Base-by-base conservation (phyloP, 2,888 invertebrate genomes). In the Pachydiplax longipennis region DNA sequence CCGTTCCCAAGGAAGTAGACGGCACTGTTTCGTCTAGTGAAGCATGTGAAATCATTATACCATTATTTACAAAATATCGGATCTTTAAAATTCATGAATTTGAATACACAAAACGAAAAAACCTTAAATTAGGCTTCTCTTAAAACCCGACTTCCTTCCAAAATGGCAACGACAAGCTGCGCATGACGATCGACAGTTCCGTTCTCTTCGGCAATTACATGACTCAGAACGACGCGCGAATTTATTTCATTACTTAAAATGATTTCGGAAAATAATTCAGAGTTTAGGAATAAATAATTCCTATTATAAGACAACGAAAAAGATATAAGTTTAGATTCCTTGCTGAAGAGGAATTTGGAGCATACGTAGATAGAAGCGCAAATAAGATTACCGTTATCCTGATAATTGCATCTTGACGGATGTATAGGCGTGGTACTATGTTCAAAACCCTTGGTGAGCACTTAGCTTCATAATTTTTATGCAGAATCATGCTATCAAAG, bases 121-220 rank as follows among this genome's bases (percentile, higher is more conserved):
- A 25, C 2, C 73, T 73, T 10, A 73, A 13, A 73, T 73, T 73
- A 73, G 31, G 73, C 73, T 73, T 73, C 73, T 73, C 25, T 73
- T 73, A 73, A 73, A 73, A 73, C 73, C 73, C 73, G 73, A 73
- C 73, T 73, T 73, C 73, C 31, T 73, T 31, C 31, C 73, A 73
- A 73, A 31, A 73, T 73, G 73, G 73, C 73, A 73, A 87, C 87
- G 87, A n/a, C 61, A 40, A 87, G 37, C 61, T 87, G 87, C 87
- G 87, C 87, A 87, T 22, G 65, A 61, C 87, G 87, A 22, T 61
- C 48, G 40, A 58, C 87, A 87, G 35, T 87, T 87, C 87, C 87
- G 87, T 87, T 87, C 61, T 87, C 58, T 61, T 65, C 87, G 40
- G 87, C 87, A 61, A 65, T 87, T 87, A 87, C 87, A 87, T 87